Percentiles rank a stretch among this genome's conserved stretches.
Conservation (phyloP, 1,140 invertebrate species). For the Vollenhovia emeryi region DNA sequence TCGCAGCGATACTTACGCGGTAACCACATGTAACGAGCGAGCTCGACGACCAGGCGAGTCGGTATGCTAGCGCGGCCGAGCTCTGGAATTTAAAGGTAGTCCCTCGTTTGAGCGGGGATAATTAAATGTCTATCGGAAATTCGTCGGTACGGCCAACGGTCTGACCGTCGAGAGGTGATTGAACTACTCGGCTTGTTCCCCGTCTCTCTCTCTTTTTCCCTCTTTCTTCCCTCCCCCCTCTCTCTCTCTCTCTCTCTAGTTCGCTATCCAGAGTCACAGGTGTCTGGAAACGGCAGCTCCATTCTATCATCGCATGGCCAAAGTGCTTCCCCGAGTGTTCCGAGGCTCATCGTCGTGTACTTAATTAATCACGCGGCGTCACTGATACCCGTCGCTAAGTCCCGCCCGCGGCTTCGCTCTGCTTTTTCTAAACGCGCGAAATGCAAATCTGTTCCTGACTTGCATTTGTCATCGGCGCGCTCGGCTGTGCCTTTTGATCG, state of each 20-base stretch:
- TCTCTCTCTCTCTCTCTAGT: constrained; percentile 7
- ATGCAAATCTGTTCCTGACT: constrained; percentile 63
- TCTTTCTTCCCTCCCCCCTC: background rate
- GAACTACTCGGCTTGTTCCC: constrained; percentile 53
- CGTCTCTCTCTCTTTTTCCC: background rate
- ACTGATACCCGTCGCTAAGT: constrained; percentile 23
- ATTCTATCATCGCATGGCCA: constrained; percentile 65
- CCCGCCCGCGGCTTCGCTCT: background rate
- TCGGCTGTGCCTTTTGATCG: background rate
- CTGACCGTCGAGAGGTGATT: constrained; percentile 64
- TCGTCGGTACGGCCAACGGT: constrained; percentile 48
- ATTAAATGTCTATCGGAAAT: constrained; percentile 74
- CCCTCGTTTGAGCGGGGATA: constrained; percentile 56
- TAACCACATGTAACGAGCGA: constrained; percentile 20
- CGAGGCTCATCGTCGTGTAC: constrained; percentile 65
- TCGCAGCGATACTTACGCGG: constrained; percentile 5
- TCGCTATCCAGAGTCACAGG: constrained; percentile 67
- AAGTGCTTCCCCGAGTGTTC: constrained; percentile 33
- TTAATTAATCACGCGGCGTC: constrained; percentile 73
- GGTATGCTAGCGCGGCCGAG: constrained; percentile 32
- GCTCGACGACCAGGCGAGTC: background rate
- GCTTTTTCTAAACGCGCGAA: constrained; percentile 55
- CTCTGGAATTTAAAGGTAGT: constrained; percentile 65
- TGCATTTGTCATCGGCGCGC: constrained; percentile 57
- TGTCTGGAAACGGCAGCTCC: constrained; percentile 66